Evolutionary conservation across 1,140 invertebrate species (phyloP), one percentile per base, ranked within the genome.

Genomic region (Campoletis sonorensis): DNA sequence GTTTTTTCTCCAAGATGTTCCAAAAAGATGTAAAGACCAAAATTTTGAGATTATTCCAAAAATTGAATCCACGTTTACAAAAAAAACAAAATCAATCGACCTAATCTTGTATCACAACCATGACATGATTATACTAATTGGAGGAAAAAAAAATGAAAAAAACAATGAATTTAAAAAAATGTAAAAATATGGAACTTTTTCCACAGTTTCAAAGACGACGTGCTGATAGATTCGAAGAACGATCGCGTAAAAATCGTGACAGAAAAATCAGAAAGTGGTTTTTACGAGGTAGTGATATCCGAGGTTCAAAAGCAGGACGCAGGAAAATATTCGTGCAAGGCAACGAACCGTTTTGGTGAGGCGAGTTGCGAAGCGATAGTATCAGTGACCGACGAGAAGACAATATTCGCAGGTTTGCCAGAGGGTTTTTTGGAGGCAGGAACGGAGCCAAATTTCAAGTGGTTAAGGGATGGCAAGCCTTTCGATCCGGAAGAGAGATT

Each of bases 401-500:
- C 95, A 80, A 94, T 97, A 0, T 97, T 97, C 88, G 94, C 94
- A 15, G 95, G 96, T 18, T 88, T 96, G 45, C 93, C 92, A 0
- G 94, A 95, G 73, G 93, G 94, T 33, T 91, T 96, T 40, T 89
- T 96, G 5, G 94, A 95, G 71, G 94, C 95, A 40, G 96, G 96
- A 15, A 95, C 96, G 88, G 96, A 96, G 84, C 95, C 97, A 0
- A 93, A 95, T 30, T 98, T 99, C 90, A 93, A 94, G 71, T 99
- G 98, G 98, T 96, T 97, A 82, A 95, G 97, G 82, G 97, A 99
- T 91, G 98, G 98, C 1, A 93, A 95, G 81, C 94, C 96, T 13
- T 98, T 98, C 87, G 96, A 98, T 87, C 97, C 98, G 4, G 97
- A 97, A 88, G 97, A 98, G 87, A 94, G 97, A 78, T 98, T 98